Conservation (phyloP, 2,113 vertebrate species). For the Hystrix cristata region DNA sequence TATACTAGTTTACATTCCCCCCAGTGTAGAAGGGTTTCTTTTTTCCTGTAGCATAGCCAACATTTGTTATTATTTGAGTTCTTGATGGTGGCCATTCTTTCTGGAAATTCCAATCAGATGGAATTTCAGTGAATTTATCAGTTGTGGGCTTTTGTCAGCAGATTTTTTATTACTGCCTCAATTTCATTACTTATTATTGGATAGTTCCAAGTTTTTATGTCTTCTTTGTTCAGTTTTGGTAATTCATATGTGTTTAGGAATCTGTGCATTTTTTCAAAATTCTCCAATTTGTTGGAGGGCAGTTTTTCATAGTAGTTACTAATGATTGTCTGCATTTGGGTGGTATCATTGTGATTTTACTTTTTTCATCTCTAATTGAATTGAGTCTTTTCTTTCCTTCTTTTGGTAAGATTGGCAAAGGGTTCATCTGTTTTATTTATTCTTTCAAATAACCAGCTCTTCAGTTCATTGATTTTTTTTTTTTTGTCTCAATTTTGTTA, state of each 20-base stretch:
- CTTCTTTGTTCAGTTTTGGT: not conserved
- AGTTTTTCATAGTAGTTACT: not conserved
- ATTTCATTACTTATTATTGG: not conserved
- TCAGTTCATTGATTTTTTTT: not conserved
- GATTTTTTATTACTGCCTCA: not conserved
- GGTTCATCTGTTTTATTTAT: not conserved
- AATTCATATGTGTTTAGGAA: not conserved
- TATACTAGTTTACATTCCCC: not conserved
- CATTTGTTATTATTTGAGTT: not conserved
- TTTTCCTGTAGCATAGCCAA: not conserved
- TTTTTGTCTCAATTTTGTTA: not conserved
- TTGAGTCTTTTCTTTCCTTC: not conserved
- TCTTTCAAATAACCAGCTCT: not conserved
- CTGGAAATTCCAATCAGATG: not conserved
- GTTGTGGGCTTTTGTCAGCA: not conserved
- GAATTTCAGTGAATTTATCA: not conserved
- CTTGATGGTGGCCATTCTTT: not conserved
- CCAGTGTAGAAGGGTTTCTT: not conserved
- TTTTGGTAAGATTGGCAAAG: not conserved
- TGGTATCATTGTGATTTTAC: not conserved
- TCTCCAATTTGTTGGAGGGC: not conserved
- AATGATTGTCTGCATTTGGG: not conserved
- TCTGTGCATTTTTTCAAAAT: not conserved
- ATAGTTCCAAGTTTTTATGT: not conserved
- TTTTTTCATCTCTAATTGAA: not conserved